These are phyloP conservation scores for Neodontobutis hainanensis DNA, from an alignment of 2,113 vertebrate genomes.

Conservation along the genomic window DNA sequence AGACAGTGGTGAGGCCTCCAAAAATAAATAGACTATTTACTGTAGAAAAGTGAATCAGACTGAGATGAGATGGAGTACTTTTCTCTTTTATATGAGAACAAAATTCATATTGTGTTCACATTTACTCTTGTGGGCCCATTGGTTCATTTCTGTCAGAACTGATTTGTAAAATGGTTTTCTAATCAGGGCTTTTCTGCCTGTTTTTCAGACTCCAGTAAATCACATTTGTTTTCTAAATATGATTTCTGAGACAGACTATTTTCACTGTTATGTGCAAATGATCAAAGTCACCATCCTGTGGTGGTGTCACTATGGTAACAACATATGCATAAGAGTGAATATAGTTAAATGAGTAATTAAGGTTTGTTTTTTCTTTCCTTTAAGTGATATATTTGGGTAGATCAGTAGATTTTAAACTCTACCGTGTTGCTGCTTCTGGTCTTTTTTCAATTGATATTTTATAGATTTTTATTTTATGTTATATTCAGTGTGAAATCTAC, in stretches of 20 bases:
- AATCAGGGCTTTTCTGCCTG: background rate
- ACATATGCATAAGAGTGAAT: too few species aligned
- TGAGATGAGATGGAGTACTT: background rate
- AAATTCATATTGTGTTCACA: background rate
- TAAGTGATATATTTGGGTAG: too few species aligned
- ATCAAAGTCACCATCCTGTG: too few species aligned
- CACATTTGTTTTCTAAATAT: background rate
- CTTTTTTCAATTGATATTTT: too few species aligned
- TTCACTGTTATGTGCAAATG: too few species aligned
- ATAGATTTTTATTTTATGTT: too few species aligned
- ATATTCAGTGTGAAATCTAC: too few species aligned
- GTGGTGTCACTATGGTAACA: too few species aligned
- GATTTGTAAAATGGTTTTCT: conserved; percentile 1
- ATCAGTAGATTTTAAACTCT: too few species aligned
- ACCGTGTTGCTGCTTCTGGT: too few species aligned
- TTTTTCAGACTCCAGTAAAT: conserved; percentile 2
- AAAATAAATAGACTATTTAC: background rate
- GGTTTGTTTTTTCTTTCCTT: too few species aligned
- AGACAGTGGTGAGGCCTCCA: background rate
- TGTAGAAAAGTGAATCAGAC: background rate
- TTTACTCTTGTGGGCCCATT: background rate
- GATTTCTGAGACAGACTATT: background rate
- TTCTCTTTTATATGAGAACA: background rate
- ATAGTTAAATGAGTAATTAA: too few species aligned
- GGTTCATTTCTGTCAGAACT: background rate